Percentiles rank a stretch among this genome's conserved stretches.
Conservation (phyloP, 2,797 vertebrate species). For the Podarcis siculus region DNA sequence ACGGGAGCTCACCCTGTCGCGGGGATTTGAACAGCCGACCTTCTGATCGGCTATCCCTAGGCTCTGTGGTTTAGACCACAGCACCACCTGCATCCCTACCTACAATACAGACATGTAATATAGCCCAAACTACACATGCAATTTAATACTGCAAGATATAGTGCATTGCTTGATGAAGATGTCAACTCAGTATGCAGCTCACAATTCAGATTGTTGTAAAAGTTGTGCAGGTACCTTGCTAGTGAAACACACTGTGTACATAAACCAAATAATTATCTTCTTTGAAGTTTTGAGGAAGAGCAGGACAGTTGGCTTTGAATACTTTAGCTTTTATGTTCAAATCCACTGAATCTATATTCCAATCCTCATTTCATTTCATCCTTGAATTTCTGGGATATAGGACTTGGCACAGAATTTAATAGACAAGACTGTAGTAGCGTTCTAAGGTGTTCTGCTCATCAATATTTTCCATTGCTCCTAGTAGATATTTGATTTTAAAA, state of each 20-base stretch:
- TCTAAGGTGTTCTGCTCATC: constrained; percentile 38
- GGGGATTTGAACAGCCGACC: no score
- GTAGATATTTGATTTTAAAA: constrained; percentile 58
- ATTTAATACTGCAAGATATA: neutral
- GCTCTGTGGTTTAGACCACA: no score
- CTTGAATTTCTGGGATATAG: constrained; percentile 30
- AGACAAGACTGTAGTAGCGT: constrained; percentile 42
- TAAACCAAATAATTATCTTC: no score
- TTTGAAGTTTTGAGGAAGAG: neutral
- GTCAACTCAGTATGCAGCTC: neutral
- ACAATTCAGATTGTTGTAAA: constrained; percentile 27
- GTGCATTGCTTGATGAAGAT: no score
- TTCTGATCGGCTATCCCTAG: no score
- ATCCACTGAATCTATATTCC: neutral
- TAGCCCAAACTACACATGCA: neutral
- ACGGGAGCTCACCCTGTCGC: no score
- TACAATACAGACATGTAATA: neutral
- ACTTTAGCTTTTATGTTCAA: neutral
- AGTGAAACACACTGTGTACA: neutral
- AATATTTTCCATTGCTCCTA: constrained; percentile 39
- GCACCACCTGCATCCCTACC: no score
- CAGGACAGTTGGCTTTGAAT: neutral
- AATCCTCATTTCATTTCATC: constrained; percentile 26
- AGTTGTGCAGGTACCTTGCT: constrained; percentile 41
- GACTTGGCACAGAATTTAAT: constrained; percentile 18